Base-by-base conservation (phyloP, 2,113 vertebrate genomes). In the Sapajus apella region DNA sequence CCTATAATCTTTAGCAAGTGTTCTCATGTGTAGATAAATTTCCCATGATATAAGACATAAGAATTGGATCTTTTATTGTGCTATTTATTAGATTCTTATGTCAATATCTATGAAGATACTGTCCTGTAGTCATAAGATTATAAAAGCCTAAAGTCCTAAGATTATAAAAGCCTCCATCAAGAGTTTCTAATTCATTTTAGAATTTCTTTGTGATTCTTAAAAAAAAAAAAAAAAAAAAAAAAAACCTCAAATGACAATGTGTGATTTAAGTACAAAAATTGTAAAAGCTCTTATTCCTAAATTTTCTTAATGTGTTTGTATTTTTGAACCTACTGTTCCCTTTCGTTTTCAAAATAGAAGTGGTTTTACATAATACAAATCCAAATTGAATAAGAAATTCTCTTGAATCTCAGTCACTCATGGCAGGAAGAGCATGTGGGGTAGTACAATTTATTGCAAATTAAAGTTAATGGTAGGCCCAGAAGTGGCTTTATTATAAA, bases 1-100 rank as follows among this genome's bases (percentile, higher is more conserved):
- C 27, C 18, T 73, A 87, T 95, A 92, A 25, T 32, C 84, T 72
- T 96, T 25, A 8, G 56, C 92, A 3, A 68, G 72, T 86, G 77
- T 82, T 95, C 13, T 95, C 7, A 21, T 89, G 47, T 17, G 37
- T 76, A 45, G 25, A 85, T 95, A 96, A 95, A 95, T 83, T 45
- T 80, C 50, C 61, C 32, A n/a, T 45, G 14, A 1, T 14, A 72
- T 18, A 91, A 92, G 37, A 75, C 11, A 52, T 21, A 91, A 91
- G 56, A 75, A 83, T 55, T 88, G 50, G 35, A 82, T 56, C 2
- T 56, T 76, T 73, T 58, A 55, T 52, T 40, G 6, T 52, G 20
- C 81, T 82, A n/a, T 58, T 83, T 68, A 45, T 76, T 13, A 95
- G 35, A 83, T 85, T 86, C 30, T 94, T 70, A 37, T 75, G 43